Evolutionary conservation across 2,888 invertebrate genomes (phyloP).

Genomic region (Herminia tarsipennalis): DNA sequence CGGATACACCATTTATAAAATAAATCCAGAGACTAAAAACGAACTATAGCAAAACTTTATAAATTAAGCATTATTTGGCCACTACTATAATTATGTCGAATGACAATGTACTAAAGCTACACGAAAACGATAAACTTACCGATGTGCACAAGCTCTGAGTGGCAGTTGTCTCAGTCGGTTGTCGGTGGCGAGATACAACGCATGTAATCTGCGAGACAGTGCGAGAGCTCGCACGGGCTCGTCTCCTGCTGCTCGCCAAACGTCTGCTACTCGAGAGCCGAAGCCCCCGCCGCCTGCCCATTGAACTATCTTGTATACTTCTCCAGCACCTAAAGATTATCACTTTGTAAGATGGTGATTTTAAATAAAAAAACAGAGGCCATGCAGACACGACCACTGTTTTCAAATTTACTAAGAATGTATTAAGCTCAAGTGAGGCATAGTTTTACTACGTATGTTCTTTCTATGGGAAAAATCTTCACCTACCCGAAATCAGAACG

Average conservation of each 20-base stretch:
- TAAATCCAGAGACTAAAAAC: no score
- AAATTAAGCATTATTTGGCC: no score
- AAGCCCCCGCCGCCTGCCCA: slow-evolving; percentile 86
- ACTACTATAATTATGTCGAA: background rate
- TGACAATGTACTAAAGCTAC: background rate
- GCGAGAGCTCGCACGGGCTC: slow-evolving; percentile 86
- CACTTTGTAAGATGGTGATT: background rate
- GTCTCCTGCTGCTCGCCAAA: slow-evolving; percentile 85
- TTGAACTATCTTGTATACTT: slow-evolving; percentile 88
- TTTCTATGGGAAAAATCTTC: no score
- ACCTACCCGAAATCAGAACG: no score
- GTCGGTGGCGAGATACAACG: slow-evolving; percentile 87
- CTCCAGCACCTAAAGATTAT: slow-evolving; percentile 77
- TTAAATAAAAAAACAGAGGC: background rate
- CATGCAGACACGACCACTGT: no score
- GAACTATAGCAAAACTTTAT: no score
- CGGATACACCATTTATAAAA: no score
- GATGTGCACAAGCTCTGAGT: slow-evolving; percentile 78
- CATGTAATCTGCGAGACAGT: slow-evolving; percentile 82
- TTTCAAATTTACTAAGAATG: no score
- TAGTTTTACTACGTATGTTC: no score
- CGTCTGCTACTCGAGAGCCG: slow-evolving; percentile 84
- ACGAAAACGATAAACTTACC: slow-evolving; percentile 52
- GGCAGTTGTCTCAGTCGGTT: slow-evolving; percentile 84
- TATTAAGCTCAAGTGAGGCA: no score